Base-by-base conservation (phyloP, 2,797 vertebrate genomes). In the Cyprinella venusta region DNA sequence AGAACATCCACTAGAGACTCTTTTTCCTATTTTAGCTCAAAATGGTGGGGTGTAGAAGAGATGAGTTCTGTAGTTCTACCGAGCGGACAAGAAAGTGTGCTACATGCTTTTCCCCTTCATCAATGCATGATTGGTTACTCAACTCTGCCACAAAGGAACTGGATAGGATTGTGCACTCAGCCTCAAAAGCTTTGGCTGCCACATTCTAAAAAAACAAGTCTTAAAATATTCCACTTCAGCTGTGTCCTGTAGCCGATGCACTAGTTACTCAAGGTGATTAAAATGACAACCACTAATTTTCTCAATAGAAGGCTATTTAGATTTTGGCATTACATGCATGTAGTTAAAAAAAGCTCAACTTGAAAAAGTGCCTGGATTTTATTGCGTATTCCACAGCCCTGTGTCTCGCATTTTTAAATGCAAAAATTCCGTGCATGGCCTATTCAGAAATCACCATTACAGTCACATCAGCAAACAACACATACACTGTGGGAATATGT, bases 71-170 rank as follows among this genome's bases (percentile, higher is more conserved):
- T 48, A 70, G 15, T 9, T 30, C 68, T 70, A 30, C 40, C 2
- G 42, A 45, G 13, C 2, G 1, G 68, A 70, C 40, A 70, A 26
- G 68, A 70, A 48, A 70, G 42, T 48, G 42, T 18, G 40, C 40
- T 70, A 54, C 19, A n/a, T 56, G 68, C n/a, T 70, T 48, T 48
- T 15, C 40, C 68, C n/a, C 40, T 70, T 42, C 68, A 48, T 70
- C 68, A 48, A 42, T 26, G 42, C 42, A 15, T 10, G 68, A 15
- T 48, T 42, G 10, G 67, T 69, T 70, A 70, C 68, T 48, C 24
- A 70, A 70, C 40, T 26, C 68, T 18, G 68, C 42, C 26, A 5
- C 8, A 70, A 42, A 70, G 15, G 15, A 70, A 9, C 67, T 69
- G 38, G 67, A 69, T 69, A 68, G 10, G 19, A 40, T 21, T 26